Evolutionary conservation across 2,888 invertebrate genomes (phyloP).

Genomic region (Agonopterix heracliana): DNA sequence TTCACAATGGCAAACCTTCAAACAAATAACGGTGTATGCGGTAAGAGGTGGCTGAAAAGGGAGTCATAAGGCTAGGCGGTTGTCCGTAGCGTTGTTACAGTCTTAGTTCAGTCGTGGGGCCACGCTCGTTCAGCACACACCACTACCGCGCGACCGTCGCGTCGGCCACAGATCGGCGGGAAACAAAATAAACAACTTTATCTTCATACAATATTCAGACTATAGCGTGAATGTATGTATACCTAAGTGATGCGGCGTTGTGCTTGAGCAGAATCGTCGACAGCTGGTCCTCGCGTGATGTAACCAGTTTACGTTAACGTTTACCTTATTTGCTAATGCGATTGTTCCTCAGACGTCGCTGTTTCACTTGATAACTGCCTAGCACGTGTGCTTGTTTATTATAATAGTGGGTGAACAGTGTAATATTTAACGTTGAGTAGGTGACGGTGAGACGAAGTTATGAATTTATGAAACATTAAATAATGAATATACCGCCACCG

Average conservation of each 20-base stretch:
- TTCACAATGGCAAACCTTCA: constrained; percentile 4
- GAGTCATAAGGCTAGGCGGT: constrained; percentile 20
- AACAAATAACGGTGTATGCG: constrained; percentile 19
- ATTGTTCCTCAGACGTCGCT: constrained; percentile 37
- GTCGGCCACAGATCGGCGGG: constrained; percentile 20
- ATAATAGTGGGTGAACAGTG: not conserved
- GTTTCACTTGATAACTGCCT: constrained; percentile 25
- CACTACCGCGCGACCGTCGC: constrained; percentile 18
- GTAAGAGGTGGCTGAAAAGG: constrained; percentile 20
- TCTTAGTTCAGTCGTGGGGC: constrained; percentile 30
- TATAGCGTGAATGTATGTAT: not conserved
- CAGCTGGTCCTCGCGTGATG: constrained; percentile 33
- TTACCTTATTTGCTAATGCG: constrained; percentile 50
- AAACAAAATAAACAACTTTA: constrained; percentile 24
- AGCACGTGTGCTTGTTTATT: constrained; percentile 12
- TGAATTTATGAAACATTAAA: not conserved
- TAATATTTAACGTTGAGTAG: no score
- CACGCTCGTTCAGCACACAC: constrained; percentile 27
- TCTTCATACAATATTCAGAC: not conserved
- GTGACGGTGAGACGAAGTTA: not conserved
- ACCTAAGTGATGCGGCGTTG: not conserved
- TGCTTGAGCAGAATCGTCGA: constrained; percentile 3
- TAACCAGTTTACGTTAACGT: constrained; percentile 49
- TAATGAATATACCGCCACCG: not conserved
- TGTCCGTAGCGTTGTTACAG: constrained; percentile 7